A percentile compares a stretch with the other conserved stretches of the same genome.
Evolutionary conservation across 2,888 invertebrate species (phyloP).

Genomic region (Coronaproctus castanopsis): DNA sequence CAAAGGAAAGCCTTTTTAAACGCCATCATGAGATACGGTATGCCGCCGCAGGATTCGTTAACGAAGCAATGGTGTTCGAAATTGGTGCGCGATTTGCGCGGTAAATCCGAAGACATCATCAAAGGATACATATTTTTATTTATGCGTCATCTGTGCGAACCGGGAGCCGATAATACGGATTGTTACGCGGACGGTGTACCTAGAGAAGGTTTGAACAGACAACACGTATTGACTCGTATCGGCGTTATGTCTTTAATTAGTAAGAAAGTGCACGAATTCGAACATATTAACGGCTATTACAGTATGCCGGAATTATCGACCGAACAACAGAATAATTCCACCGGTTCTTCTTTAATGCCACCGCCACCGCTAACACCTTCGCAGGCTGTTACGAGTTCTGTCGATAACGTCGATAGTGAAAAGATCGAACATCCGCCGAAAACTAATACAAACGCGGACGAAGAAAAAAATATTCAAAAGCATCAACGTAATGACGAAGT

Average conservation of each 20-base stretch:
- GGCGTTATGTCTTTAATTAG: slow-evolving; percentile 97
- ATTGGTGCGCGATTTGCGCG: slow-evolving; percentile 85
- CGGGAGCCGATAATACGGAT: slow-evolving; percentile 95
- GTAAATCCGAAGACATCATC: slow-evolving; percentile 95
- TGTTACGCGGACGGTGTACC: slow-evolving; percentile 97
- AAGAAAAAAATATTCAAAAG: neutral
- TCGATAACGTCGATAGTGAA: too few species aligned
- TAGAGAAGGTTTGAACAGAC: slow-evolving; percentile 84
- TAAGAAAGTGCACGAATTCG: slow-evolving; percentile 95
- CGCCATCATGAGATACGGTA: slow-evolving; percentile 98
- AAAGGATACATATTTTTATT: slow-evolving; percentile 96
- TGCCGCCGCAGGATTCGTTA: slow-evolving; percentile 99
- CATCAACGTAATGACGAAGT: neutral
- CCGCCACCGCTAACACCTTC: neutral
- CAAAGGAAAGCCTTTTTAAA: slow-evolving; percentile 98
- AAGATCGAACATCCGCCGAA: neutral
- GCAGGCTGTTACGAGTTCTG: neutral
- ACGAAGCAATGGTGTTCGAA: slow-evolving; percentile 83
- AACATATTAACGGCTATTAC: slow-evolving; percentile 91
- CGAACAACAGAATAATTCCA: slow-evolving; percentile 45
- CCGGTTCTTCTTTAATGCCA: neutral
- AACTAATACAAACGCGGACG: neutral
- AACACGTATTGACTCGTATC: slow-evolving; percentile 91
- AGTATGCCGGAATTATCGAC: slow-evolving; percentile 75
- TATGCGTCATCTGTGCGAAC: slow-evolving; percentile 98